Evolutionary conservation across 1,140 invertebrate genomes (phyloP).

Genomic region (Agrilus planipennis): DNA sequence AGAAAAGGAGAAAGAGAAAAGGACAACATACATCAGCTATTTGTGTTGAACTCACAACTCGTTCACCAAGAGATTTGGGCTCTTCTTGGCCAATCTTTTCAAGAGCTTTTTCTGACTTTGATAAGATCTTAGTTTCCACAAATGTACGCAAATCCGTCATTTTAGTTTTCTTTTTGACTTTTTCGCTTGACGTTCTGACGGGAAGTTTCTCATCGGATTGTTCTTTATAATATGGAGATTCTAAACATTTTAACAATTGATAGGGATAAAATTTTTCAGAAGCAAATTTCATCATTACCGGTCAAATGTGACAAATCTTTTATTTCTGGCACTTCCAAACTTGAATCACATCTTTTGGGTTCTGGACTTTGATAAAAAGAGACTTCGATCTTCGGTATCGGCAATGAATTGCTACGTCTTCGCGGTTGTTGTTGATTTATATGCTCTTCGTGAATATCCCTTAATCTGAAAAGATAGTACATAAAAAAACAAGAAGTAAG

Average conservation of each 20-base stretch:
- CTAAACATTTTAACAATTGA: slow-evolving; percentile 23
- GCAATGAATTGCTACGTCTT: slow-evolving; percentile 80
- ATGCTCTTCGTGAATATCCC: slow-evolving; percentile 69
- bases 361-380: slow-evolving; percentile 68
- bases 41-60: slow-evolving; percentile 35
- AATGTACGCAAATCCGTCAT: slow-evolving; percentile 81
- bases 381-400: slow-evolving; percentile 85
- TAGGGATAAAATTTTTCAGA: background rate
- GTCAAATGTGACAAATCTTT: slow-evolving; percentile 46
- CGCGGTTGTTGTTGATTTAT: slow-evolving; percentile 58
- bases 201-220: slow-evolving; percentile 43
- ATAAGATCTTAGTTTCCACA: slow-evolving; percentile 81
- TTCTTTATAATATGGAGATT: slow-evolving; percentile 33
- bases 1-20: slow-evolving; percentile 13
- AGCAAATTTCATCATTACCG: slow-evolving; percentile 26
- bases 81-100: slow-evolving; percentile 79
- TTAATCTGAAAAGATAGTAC: slow-evolving; percentile 43
- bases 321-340: slow-evolving; percentile 60
- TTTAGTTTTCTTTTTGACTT: slow-evolving; percentile 73
- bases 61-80: slow-evolving; percentile 42
- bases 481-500: slow-evolving; percentile 3
- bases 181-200: slow-evolving; percentile 61
- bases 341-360: slow-evolving; percentile 50
- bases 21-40: slow-evolving; percentile 29
- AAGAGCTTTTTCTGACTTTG: slow-evolving; percentile 80